phyloP scores from a whole-genome alignment of 2,888 invertebrate species.

The Biston betularia region DNA sequence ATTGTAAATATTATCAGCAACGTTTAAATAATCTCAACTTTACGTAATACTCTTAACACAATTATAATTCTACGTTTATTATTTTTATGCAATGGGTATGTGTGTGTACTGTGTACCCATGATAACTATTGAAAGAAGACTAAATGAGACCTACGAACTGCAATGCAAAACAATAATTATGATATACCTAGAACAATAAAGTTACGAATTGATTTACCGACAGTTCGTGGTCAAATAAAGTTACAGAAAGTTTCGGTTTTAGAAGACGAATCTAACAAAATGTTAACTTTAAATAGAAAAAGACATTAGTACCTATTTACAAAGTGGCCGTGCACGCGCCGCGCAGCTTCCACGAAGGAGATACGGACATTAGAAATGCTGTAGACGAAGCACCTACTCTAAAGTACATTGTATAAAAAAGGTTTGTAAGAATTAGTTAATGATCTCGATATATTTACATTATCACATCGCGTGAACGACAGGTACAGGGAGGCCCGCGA shows the following conservation, averaged over 20 bases:
- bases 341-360: conserved; percentile 19
- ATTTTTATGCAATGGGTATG: conserved; percentile 9
- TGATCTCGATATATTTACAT: conserved; percentile 69
- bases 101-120: too few relatives aligned
- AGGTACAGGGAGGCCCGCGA: conserved; percentile 45
- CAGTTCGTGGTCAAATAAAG: conserved; percentile 20
- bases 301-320: conserved; percentile 4
- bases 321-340: conserved; percentile 3
- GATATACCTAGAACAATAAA: conserved; percentile 1
- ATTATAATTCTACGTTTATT: conserved; percentile 27
- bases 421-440: conserved; percentile 60
- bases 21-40: conserved; percentile 64
- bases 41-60: conserved; percentile 50
- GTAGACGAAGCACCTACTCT: conserved; percentile 45
- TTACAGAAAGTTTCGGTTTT: neutral
- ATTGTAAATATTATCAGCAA: conserved; percentile 52
- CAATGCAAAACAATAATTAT: neutral
- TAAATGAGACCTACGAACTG: conserved; percentile 29
- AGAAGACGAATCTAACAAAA: conserved; percentile 1
- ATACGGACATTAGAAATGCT: conserved; percentile 43
- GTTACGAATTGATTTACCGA: neutral
- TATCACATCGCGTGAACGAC: conserved; percentile 70
- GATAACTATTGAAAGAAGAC: conserved; percentile 10
- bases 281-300: neutral
- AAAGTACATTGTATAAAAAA: conserved; percentile 71